Conservation (phyloP, 1,140 invertebrate species). For the Leptoteleia sp. region DNA sequence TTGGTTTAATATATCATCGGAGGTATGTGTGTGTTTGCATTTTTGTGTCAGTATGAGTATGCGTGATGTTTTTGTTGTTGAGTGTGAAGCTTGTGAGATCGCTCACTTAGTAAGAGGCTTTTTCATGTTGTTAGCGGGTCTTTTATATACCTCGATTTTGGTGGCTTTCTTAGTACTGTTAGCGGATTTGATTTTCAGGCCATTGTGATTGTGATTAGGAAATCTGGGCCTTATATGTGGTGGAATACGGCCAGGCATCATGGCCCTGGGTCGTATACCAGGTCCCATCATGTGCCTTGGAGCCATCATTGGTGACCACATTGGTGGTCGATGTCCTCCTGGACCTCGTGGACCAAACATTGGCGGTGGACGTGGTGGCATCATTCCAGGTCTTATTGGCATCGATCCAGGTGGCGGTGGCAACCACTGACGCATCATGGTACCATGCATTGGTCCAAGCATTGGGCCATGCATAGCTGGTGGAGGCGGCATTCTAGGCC, state of each 20-base stretch:
- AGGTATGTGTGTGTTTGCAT: conserved; percentile 1
- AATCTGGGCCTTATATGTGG: conserved; percentile 47
- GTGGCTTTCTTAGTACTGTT: conserved; percentile 49
- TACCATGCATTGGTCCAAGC: conserved; percentile 23
- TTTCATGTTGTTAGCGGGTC: conserved; percentile 45
- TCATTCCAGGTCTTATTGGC: conserved; percentile 46
- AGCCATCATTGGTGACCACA: conserved; percentile 34
- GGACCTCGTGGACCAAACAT: conserved; percentile 40
- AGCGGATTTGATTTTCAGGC: conserved; percentile 51
- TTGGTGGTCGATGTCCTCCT: conserved; percentile 16
- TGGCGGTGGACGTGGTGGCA: conserved; percentile 33
- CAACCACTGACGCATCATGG: conserved; percentile 30
- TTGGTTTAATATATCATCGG: neutral
- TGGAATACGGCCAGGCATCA: conserved; percentile 37
- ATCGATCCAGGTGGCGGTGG: conserved; percentile 30
- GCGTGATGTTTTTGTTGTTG: too few relatives aligned
- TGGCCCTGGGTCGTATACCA: conserved; percentile 29
- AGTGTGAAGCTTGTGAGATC: too few relatives aligned
- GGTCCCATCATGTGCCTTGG: conserved; percentile 46
- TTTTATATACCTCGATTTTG: conserved; percentile 59
- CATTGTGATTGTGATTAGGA: conserved; percentile 52
- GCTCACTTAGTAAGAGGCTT: conserved; percentile 56
- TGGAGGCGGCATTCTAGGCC: conserved; percentile 35
- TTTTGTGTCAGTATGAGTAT: too few relatives aligned
- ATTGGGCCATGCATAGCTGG: conserved; percentile 25